These are phyloP conservation scores for Tetramorium bicarinatum DNA, from an alignment of 2,888 invertebrate species.

Conservation along the genomic window DNA sequence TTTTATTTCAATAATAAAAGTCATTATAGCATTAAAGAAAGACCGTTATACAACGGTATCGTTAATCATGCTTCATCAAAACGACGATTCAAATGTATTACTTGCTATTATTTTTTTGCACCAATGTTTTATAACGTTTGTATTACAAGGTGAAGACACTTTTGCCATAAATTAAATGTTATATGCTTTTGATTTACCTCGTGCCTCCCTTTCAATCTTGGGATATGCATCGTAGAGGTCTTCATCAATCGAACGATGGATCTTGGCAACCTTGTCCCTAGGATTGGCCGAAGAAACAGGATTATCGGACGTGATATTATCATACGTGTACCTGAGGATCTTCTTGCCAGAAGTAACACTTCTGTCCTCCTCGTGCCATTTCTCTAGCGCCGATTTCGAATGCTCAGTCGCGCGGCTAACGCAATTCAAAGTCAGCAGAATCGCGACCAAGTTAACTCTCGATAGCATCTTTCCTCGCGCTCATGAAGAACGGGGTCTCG, in stretches of 20 bases:
- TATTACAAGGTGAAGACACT: not conserved
- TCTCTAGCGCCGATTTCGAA: constrained; percentile 9
- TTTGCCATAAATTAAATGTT: not conserved
- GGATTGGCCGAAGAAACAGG: not conserved
- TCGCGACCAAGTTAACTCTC: constrained; percentile 80
- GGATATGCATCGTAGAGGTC: constrained; percentile 25
- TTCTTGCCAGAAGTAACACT: constrained; percentile 45
- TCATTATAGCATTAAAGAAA: not conserved
- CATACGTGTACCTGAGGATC: constrained; percentile 47
- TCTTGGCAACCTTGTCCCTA: constrained; percentile 22
- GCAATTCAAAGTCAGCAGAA: constrained; percentile 73
- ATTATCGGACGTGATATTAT: constrained; percentile 42
- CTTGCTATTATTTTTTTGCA: not conserved
- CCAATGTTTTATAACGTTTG: not conserved
- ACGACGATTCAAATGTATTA: constrained; percentile 18
- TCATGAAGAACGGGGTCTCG: constrained; percentile 49
- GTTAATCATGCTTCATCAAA: constrained; percentile 43
- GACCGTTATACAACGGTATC: constrained; percentile 28
- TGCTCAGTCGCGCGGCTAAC: constrained; percentile 51
- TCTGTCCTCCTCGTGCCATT: constrained; percentile 31
- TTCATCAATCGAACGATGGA: constrained; percentile 4
- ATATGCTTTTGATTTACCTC: constrained; percentile 57
- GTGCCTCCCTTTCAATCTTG: constrained; percentile 32
- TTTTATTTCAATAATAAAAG: not conserved
- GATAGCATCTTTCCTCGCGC: constrained; percentile 67